Evolutionary conservation across 2,888 invertebrate genomes (phyloP).

Genomic region (Drosophila atroscutellata): DNA sequence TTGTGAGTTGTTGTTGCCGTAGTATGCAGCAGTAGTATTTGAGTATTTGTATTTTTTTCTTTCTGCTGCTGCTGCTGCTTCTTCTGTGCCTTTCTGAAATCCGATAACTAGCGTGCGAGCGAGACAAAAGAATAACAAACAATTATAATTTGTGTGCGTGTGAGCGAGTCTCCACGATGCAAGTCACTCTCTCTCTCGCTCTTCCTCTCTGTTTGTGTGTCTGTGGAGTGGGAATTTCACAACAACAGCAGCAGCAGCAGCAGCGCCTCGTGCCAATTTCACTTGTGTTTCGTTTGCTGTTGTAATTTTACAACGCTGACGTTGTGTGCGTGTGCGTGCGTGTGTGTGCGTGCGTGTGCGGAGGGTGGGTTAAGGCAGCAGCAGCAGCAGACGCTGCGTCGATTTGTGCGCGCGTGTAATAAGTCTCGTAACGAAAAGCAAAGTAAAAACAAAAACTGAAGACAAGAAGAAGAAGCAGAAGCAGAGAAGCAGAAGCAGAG

Average conservation of each 20-base stretch:
- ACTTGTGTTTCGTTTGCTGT: conserved; percentile 62
- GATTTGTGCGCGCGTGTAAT: conserved; percentile 64
- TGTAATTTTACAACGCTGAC: conserved; percentile 59
- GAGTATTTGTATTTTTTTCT: conserved; percentile 49
- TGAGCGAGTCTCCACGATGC: conserved; percentile 46
- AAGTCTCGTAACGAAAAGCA: conserved; percentile 73
- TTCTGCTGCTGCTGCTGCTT: conserved; percentile 43
- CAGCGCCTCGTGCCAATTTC: conserved; percentile 72
- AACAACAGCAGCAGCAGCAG: conserved; percentile 64
- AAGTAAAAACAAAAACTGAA: conserved; percentile 77
- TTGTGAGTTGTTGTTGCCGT: conserved; percentile 49
- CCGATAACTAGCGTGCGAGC: conserved; percentile 77
- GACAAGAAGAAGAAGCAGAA: conserved; percentile 60
- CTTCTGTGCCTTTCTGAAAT: conserved; percentile 70
- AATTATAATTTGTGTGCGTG: conserved; percentile 71
- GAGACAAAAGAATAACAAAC: conserved; percentile 78
- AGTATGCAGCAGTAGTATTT: conserved; percentile 75
- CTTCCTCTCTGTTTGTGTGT: conserved; percentile 26
- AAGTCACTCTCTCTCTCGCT: conserved; percentile 11
- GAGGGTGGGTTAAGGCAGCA: conserved; percentile 10
- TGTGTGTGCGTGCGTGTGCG: conserved; percentile 4
- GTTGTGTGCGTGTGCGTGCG: conserved; percentile 20
- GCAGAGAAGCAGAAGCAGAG: conserved; percentile 24
- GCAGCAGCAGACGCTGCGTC: conserved; percentile 46
- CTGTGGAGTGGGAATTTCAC: conserved; percentile 75